phyloP scores from a whole-genome alignment of 1,140 invertebrate species.

The Lepidotrigona ventralis region DNA sequence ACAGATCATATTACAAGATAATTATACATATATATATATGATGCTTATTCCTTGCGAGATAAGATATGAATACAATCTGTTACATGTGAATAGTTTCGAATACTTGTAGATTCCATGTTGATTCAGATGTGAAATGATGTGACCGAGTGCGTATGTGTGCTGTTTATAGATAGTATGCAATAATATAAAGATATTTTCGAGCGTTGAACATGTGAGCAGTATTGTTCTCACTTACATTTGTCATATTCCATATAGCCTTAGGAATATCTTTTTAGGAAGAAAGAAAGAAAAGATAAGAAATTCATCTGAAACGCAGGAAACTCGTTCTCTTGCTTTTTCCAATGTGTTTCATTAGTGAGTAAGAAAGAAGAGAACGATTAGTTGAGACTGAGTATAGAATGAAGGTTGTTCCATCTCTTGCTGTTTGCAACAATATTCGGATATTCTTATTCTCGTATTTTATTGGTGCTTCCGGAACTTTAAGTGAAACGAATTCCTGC shows the following conservation, averaged over 20 bases:
- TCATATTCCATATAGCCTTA: slow-evolving; percentile 25
- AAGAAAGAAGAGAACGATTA: background rate
- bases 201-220: background rate
- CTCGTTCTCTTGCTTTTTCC: background rate
- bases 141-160: background rate
- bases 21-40: slow-evolving; percentile 37
- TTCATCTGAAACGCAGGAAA: background rate
- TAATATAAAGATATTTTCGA: slow-evolving; percentile 12
- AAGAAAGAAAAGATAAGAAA: no score
- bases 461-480: slow-evolving; percentile 38
- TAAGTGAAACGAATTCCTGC: slow-evolving; percentile 6
- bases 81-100: slow-evolving; percentile 11
- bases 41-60: slow-evolving; percentile 45
- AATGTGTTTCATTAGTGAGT: background rate
- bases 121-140: background rate
- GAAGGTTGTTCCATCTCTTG: slow-evolving; percentile 6
- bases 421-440: slow-evolving; percentile 21
- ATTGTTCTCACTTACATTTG: slow-evolving; percentile 23
- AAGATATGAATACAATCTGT: slow-evolving; percentile 12
- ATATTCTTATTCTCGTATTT: slow-evolving; percentile 57
- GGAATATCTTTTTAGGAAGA: background rate
- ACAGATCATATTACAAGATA: slow-evolving; percentile 24
- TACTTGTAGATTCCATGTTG: slow-evolving; percentile 13
- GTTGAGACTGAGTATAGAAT: background rate
- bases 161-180: background rate